Percentiles rank a stretch among this genome's conserved stretches.
Evolutionary conservation across 1,140 invertebrate genomes (phyloP).

Genomic region (Pseudomyrmex sp.): DNA sequence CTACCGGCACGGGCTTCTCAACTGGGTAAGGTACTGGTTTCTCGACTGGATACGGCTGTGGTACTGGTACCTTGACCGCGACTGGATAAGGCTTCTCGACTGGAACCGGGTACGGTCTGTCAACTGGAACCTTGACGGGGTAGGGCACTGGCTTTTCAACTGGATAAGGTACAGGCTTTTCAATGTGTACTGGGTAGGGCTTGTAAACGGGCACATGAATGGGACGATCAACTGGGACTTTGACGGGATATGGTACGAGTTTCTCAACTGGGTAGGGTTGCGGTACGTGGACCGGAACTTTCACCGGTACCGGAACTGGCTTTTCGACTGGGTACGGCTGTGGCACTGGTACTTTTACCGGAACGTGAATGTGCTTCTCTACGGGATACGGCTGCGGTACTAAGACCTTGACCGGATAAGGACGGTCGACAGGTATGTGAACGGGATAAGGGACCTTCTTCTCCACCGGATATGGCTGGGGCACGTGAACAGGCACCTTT

Average conservation of each 20-base stretch:
- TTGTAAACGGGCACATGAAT: conserved; percentile 85
- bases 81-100: conserved; percentile 89
- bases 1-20: conserved; percentile 86
- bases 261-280: conserved; percentile 88
- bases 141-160: conserved; percentile 88
- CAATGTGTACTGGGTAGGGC: conserved; percentile 88
- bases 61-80: conserved; percentile 87
- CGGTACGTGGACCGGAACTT: conserved; percentile 88
- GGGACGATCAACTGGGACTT: conserved; percentile 87
- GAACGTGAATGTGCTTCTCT: conserved; percentile 87
- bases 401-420: conserved; percentile 88
- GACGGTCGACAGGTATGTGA: conserved; percentile 86
- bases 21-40: conserved; percentile 87
- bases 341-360: conserved; percentile 90
- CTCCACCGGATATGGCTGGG: conserved; percentile 84
- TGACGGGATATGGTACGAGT: conserved; percentile 87
- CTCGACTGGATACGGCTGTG: conserved; percentile 83
- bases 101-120: conserved; percentile 88
- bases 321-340: conserved; percentile 91
- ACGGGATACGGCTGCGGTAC: conserved; percentile 90
- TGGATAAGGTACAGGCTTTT: conserved; percentile 87
- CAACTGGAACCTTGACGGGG: conserved; percentile 87
- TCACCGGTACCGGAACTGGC: conserved; percentile 87
- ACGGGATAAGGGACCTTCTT: conserved; percentile 82
- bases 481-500: conserved; percentile 89